These are phyloP conservation scores for Phycodurus eques DNA, from an alignment of 2,113 vertebrate genomes.

Conservation along the genomic window DNA sequence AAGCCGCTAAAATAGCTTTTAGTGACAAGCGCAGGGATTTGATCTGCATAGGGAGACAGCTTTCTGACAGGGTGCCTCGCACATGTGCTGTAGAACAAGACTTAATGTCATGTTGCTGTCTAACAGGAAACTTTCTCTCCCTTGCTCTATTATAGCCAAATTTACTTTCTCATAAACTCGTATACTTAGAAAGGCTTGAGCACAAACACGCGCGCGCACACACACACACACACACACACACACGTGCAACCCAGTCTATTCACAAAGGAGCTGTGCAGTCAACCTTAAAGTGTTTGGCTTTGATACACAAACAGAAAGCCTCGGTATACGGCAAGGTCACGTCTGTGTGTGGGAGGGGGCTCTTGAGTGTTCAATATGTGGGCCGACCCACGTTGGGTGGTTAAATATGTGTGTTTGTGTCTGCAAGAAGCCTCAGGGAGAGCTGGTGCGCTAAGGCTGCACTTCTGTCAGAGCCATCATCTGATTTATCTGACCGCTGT, in stretches of 20 bases:
- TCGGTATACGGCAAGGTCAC: constrained; percentile 56
- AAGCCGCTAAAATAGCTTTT: constrained; percentile 38
- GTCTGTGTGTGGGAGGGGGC: not conserved
- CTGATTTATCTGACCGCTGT: constrained; percentile 59
- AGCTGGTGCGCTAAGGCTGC: constrained; percentile 59
- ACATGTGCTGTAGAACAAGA: constrained; percentile 65
- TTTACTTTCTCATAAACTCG: not conserved
- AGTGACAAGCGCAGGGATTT: constrained; percentile 39
- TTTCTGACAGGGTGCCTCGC: constrained; percentile 46
- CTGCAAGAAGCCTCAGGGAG: constrained; percentile 36
- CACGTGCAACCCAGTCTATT: constrained; percentile 35
- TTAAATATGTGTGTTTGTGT: constrained; percentile 25
- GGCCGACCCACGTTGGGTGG: constrained; percentile 37
- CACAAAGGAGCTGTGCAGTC: constrained; percentile 50
- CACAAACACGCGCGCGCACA: not conserved
- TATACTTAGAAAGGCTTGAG: not conserved
- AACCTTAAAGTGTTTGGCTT: constrained; percentile 49
- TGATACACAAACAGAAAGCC: constrained; percentile 46
- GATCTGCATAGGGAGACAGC: constrained; percentile 60
- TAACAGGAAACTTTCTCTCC: constrained; percentile 41
- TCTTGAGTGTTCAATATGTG: constrained; percentile 32
- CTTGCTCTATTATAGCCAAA: constrained; percentile 53
- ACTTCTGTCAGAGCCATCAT: constrained; percentile 68
- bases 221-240: constrained; percentile 5
- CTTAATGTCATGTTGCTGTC: constrained; percentile 70